Base-by-base conservation (phyloP, 92 coral and sea anemone genomes). In the Phymanthus crucifer region DNA sequence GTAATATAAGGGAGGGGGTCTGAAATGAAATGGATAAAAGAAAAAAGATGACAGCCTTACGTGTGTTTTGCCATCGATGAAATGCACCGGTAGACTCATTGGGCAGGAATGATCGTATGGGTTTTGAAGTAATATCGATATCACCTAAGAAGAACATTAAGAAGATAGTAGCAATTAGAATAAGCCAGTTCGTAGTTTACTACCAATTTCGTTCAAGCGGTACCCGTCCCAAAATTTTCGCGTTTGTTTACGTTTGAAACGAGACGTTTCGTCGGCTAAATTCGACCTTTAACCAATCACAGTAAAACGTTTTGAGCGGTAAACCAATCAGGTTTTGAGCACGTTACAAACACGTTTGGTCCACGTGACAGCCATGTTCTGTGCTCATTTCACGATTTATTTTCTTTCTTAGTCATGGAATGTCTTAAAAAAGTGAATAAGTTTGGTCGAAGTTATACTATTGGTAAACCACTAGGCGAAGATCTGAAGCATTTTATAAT, bases 11-110 rank as follows among this genome's bases (percentile, higher is more conserved):
- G n/a, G n/a, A n/a, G n/a, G n/a, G n/a, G n/a, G n/a, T n/a, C n/a
- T n/a, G n/a, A n/a, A n/a, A n/a, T n/a, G n/a, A n/a, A n/a, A n/a
- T n/a, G n/a, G n/a, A n/a, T n/a, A n/a, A n/a, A n/a, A n/a, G n/a
- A n/a, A n/a, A n/a, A 5, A 40, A 31, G 33, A 19, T 16, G 23
- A 45, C 31, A 11, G 32, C 56, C 88, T 69, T 78, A 92, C 97
- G 66, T 87, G 97, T 48, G 86, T 72, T 1, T 82, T 76, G 76
- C 97, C 90, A 76, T 95, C 97, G 6, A 95, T 86, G 75, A 95
- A 93, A 72, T 90, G 94, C 32, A 95, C 99, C 24, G 98, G 92
- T 65, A 95, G 86, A 70, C 91, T 95, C 93, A 93, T 86, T 6
- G 87, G 92, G 19, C 89, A 87, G 2, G 86, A 84, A 57, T 93